Evolutionary conservation across 35 echinoderm and acorn worm genomes (phyloP).

Genomic region (Chiridota heheva): DNA sequence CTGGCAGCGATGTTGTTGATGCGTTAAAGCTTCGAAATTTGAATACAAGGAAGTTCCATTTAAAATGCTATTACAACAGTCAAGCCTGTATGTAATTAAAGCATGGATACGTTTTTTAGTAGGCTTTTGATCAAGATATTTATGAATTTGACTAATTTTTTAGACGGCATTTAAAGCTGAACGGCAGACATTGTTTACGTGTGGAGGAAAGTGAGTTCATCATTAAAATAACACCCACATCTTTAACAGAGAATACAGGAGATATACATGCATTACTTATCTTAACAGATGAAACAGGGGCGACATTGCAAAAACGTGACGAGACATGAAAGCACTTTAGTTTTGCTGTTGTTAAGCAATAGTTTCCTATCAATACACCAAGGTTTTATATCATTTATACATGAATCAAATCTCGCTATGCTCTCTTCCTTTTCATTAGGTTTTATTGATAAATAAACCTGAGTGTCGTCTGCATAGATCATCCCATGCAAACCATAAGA

Average conservation of each 20-base stretch:
- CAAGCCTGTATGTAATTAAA: constrained; percentile 12
- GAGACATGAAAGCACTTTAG: background rate
- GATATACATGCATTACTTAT: background rate
- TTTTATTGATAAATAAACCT: background rate
- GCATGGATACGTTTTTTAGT: constrained; percentile 2
- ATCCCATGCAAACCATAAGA: background rate
- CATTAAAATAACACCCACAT: constrained; percentile 46
- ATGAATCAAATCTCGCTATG: background rate
- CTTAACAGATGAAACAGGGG: background rate
- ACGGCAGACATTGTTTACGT: constrained; percentile 40
- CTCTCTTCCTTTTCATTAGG: background rate
- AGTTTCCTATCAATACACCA: background rate
- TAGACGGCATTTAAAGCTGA: constrained; percentile 15
- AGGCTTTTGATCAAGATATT: constrained; percentile 27
- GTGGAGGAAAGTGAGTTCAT: constrained; percentile 11
- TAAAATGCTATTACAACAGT: constrained; percentile 1
- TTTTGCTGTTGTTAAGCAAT: background rate
- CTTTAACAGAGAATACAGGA: constrained; percentile 8
- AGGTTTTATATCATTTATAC: background rate
- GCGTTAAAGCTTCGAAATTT: too few species aligned
- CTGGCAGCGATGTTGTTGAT: constrained; percentile 3
- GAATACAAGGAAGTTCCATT: background rate
- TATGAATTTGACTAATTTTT: constrained; percentile 31
- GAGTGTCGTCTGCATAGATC: constrained; percentile 11
- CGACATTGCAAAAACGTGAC: background rate